Evolutionary conservation across 2,888 invertebrate species (phyloP).

Genomic region (Eumacrocentrus americanus): DNA sequence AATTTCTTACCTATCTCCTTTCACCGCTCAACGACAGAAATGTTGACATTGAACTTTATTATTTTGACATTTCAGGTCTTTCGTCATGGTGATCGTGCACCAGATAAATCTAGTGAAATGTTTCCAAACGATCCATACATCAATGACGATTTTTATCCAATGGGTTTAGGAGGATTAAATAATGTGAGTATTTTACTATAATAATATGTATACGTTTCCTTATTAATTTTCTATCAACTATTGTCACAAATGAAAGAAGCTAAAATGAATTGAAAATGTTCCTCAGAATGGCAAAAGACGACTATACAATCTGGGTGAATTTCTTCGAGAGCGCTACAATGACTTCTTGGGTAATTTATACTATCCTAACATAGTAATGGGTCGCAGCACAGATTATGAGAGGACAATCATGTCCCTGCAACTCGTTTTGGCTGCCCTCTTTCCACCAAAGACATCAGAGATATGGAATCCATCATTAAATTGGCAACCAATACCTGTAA

Average conservation of each 20-base stretch:
- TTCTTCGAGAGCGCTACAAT: slow-evolving; percentile 61
- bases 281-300: slow-evolving; percentile 64
- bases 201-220: too few relatives aligned
- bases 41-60: too few relatives aligned
- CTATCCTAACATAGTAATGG: slow-evolving; percentile 48
- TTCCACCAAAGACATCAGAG: slow-evolving; percentile 66
- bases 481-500: slow-evolving; percentile 69
- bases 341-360: slow-evolving; percentile 61
- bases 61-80: too few relatives aligned
- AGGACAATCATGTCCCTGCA: slow-evolving; percentile 76
- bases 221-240: too few relatives aligned
- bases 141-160: slow-evolving; percentile 33
- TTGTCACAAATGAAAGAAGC: too few relatives aligned
- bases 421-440: slow-evolving; percentile 71
- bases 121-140: slow-evolving; percentile 36
- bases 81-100: slow-evolving; percentile 76
- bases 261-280: too few relatives aligned
- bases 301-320: slow-evolving; percentile 62
- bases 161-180: slow-evolving; percentile 40
- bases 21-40: not conserved
- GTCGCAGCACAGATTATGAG: slow-evolving; percentile 71
- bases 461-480: slow-evolving; percentile 65
- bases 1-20: not conserved
- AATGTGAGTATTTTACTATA: slow-evolving; percentile 40
- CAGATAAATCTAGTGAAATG: slow-evolving; percentile 63